These are phyloP conservation scores for Collichthys lucidus DNA, from an alignment of 2,113 vertebrate species.

Conservation along the genomic window DNA sequence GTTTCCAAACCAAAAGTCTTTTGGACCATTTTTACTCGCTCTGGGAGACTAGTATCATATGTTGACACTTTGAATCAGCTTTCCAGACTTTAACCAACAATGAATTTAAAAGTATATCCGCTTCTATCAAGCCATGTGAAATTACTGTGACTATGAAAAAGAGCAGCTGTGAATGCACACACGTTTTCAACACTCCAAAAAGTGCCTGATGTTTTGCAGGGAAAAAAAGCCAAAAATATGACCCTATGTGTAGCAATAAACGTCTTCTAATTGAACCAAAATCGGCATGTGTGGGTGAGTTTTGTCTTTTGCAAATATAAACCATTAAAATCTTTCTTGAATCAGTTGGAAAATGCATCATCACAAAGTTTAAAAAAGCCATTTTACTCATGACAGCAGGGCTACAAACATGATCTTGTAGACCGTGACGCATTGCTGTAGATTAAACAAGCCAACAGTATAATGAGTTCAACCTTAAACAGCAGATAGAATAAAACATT, in stretches of 20 bases:
- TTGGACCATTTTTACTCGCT: constrained; percentile 64
- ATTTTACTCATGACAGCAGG: too few relatives aligned
- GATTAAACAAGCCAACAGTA: too few relatives aligned
- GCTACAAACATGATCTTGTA: too few relatives aligned
- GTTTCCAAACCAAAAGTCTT: constrained; percentile 48
- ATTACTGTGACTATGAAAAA: constrained; percentile 29
- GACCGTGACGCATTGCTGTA: too few relatives aligned
- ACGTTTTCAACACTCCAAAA: constrained; percentile 33
- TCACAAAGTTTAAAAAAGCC: too few relatives aligned
- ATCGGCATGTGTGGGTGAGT: background rate
- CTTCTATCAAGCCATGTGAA: background rate
- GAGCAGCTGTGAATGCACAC: constrained; percentile 30
- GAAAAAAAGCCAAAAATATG: background rate
- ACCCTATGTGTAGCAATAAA: constrained; percentile 48
- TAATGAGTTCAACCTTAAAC: too few relatives aligned
- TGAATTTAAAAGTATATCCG: background rate
- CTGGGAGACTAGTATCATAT: background rate
- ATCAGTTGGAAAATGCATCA: too few relatives aligned
- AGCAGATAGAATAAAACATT: too few relatives aligned
- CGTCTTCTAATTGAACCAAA: background rate
- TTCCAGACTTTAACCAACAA: background rate
- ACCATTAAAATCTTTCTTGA: too few relatives aligned
- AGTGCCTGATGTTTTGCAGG: constrained; percentile 16
- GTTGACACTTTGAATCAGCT: background rate
- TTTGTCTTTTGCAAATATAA: background rate